Conservation (phyloP, 2,113 vertebrate species). For the Lycocorax pyrrhopterus region DNA sequence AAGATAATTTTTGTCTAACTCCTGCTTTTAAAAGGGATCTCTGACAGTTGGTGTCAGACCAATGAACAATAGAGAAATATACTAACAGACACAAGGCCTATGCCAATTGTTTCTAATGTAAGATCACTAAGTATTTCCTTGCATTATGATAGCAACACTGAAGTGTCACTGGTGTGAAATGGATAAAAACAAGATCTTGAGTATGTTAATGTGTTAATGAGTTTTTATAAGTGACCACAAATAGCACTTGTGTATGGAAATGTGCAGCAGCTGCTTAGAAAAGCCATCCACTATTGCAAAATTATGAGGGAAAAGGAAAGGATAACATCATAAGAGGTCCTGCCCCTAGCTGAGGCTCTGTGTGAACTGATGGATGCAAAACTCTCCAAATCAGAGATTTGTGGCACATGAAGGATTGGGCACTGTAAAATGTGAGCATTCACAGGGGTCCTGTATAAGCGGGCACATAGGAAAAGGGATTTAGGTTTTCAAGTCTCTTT, state of each 20-base stretch:
- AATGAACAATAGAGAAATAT: background rate
- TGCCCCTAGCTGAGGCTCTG: background rate
- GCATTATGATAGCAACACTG: background rate
- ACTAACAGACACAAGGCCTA: background rate
- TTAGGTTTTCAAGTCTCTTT: background rate
- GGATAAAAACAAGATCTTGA: slow-evolving; percentile 8
- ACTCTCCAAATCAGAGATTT: background rate
- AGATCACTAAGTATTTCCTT: background rate
- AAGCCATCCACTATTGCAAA: background rate
- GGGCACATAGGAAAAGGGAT: background rate
- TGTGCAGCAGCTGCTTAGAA: background rate
- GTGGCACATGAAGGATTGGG: background rate
- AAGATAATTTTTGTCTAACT: background rate
- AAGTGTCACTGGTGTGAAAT: background rate
- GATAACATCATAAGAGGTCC: background rate
- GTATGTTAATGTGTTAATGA: background rate
- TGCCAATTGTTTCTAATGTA: background rate
- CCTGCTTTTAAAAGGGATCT: background rate
- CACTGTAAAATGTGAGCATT: background rate
- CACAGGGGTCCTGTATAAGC: background rate
- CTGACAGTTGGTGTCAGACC: background rate
- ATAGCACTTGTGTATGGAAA: slow-evolving; percentile 34
- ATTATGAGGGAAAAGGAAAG: background rate
- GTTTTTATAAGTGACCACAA: background rate
- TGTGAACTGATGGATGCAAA: background rate